Base-by-base conservation (phyloP, 2,888 invertebrate species). In the Lycia hirtaria region DNA sequence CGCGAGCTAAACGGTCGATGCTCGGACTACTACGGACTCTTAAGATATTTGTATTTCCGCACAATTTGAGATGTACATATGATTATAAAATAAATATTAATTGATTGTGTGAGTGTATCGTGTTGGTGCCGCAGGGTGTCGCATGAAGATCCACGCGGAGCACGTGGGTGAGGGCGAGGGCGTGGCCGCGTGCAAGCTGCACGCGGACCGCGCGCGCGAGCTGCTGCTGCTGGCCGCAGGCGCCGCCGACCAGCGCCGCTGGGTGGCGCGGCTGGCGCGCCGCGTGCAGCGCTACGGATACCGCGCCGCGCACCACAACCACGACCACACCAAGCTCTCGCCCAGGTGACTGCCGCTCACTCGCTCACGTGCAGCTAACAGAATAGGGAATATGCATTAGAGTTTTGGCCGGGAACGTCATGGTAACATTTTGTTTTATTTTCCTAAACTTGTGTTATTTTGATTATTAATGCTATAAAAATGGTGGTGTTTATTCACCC, bases 121-220 rank as follows among this genome's bases (percentile, higher is more conserved):
- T 12, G 26, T 26, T 6, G 1, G 12, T 12, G 30, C 19, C 12
- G 35, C 81, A 96, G 98, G 98, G 69, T 99, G 99, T 92, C 96
- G 97, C 80, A 96, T 98, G 85, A 99, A 99, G 93, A 97, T 99
- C 79, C 99, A 99, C 92, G 97, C 97, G 87, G 99, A 99, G 83
- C 99, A 99, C 94, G 95, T 97, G 84, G 96, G 97, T 75, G 93
- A 94, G 70, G 93, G 92, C 71, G 56, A 41, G 81, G 97, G 97
- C 83, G 95, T 98, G 80, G 97, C 97, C 65, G 98, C 98, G 41
- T 99, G 99, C 93, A 99, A 98, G 93, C 94, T 99, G 68, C 98
- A 98, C 88, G 97, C 97, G 75, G 98, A 99, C 93, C 97, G 98
- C 64, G 98, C 99, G 78, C 97, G 98, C 80, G 99, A 99, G 90